Base-by-base conservation (phyloP, 1,140 invertebrate genomes). In the Neocloeon triangulifer region DNA sequence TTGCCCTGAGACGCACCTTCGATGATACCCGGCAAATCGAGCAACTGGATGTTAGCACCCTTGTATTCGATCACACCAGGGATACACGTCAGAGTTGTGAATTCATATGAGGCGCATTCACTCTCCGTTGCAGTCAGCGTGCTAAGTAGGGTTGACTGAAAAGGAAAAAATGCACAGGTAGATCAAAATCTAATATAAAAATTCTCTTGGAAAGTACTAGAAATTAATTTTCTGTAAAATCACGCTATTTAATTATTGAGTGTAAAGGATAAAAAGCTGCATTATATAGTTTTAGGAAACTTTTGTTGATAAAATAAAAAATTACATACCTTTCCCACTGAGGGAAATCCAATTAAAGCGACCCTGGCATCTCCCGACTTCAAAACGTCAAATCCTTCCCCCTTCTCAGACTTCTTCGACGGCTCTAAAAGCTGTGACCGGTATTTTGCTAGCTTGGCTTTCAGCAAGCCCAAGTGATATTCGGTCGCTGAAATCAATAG, bases 361-460 rank as follows among this genome's bases (percentile, higher is more conserved):
- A 97, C 88, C 49, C 95, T 63, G 4, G 95, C 95, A 78, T 99
- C 95, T 25, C 95, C 95, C 44, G 86, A 94, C 59, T 99, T 99
- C 40, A 98, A 64, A 9, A 99, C 95, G 75, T 99, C 95, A 57
- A 99, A 99, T 7, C 95, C 95, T 62, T 99, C 95, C 10, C 95
- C 95, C 53, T 95, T 98, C 45, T 92, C 85, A 20, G 79, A 76
- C 48, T 89, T 84, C 53, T 96, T 97, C 1, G 77, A 63, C 0
- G 92, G 91, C 50, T 98, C 92, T 19, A 99, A 52, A 10, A 99
- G 54, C 48, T 97, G 88, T 5, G 88, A 80, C 23, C 94, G 62
- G 47, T 95, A 97, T 51, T 97, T 98, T 0, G 95, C 94, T 48
- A 99, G 58, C 61, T 99, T 99, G 0, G 95, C 95, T 62, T 98